A percentile compares a stretch with the other conserved stretches of the same genome.
Conservation (phyloP, 2,113 vertebrate genomes). For the Boleophthalmus pectinirostris region DNA sequence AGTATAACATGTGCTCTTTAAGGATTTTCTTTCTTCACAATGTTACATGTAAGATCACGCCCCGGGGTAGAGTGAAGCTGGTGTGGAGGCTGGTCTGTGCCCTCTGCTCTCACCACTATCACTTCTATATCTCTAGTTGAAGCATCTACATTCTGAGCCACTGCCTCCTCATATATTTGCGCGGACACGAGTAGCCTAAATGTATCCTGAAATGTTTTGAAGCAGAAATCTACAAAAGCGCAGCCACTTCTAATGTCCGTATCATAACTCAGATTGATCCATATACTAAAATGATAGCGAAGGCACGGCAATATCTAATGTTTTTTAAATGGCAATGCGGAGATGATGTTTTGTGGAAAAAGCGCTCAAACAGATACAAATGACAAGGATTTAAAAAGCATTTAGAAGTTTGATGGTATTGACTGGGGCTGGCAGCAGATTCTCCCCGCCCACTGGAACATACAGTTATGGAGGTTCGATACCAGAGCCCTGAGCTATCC, state of each 20-base stretch:
- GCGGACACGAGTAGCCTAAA: not conserved
- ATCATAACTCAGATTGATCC: not conserved
- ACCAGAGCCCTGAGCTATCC: slow-evolving; percentile 1
- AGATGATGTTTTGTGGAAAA: not conserved
- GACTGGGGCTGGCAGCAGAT: slow-evolving; percentile 8
- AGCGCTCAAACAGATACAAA: not conserved
- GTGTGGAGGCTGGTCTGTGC: too few relatives aligned
- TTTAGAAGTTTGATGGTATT: slow-evolving; percentile 10
- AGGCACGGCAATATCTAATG: not conserved
- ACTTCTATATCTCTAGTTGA: too few relatives aligned
- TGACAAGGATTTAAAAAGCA: slow-evolving; percentile 6
- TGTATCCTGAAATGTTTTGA: not conserved
- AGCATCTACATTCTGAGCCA: not conserved
- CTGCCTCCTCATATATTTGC: not conserved
- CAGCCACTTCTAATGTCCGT: not conserved
- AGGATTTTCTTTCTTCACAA: too few relatives aligned
- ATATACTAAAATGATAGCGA: not conserved
- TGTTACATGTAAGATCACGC: too few relatives aligned
- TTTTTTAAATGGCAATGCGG: not conserved
- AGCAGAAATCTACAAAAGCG: not conserved
- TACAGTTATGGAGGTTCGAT: slow-evolving; percentile 11
- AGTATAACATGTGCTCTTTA: too few relatives aligned
- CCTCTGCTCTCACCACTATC: too few relatives aligned
- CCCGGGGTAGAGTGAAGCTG: too few relatives aligned
- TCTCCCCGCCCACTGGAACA: not conserved